phyloP scores from a whole-genome alignment of 1,140 invertebrate genomes.

The Trichoplusia ni region DNA sequence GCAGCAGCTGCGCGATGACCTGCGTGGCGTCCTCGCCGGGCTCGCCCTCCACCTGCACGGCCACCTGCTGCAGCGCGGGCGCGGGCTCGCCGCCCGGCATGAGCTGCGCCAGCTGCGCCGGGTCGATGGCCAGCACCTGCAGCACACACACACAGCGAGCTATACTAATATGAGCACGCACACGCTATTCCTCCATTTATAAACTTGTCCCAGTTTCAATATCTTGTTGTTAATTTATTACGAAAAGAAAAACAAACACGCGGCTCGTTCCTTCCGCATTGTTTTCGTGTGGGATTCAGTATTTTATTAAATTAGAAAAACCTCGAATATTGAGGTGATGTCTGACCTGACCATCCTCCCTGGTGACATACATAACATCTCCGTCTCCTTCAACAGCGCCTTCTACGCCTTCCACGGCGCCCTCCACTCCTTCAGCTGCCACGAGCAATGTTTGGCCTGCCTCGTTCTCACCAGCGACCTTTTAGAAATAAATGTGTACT shows the following conservation, averaged over 20 bases:
- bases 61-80: conserved; percentile 74
- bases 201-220: too few relatives aligned
- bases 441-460: conserved; percentile 88
- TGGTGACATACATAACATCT: conserved; percentile 80
- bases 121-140: conserved; percentile 75
- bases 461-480: conserved; percentile 89
- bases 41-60: conserved; percentile 82
- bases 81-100: conserved; percentile 67
- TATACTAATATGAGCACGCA: too few relatives aligned
- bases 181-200: too few relatives aligned
- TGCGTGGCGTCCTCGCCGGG: conserved; percentile 84
- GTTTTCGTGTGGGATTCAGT: too few relatives aligned
- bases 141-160: conserved; percentile 6
- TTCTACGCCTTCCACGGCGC: conserved; percentile 88
- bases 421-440: conserved; percentile 85
- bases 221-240: too few relatives aligned
- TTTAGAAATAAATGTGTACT: neutral
- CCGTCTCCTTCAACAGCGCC: conserved; percentile 83
- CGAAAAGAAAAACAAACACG: too few relatives aligned
- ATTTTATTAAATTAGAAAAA: too few relatives aligned
- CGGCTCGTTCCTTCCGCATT: too few relatives aligned
- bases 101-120: conserved; percentile 71
- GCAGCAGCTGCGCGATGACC: conserved; percentile 91
- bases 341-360: conserved; percentile 83
- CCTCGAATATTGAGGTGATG: too few relatives aligned